Conservation (phyloP, 2,797 vertebrate genomes). For the Mionectes olivaceus region DNA sequence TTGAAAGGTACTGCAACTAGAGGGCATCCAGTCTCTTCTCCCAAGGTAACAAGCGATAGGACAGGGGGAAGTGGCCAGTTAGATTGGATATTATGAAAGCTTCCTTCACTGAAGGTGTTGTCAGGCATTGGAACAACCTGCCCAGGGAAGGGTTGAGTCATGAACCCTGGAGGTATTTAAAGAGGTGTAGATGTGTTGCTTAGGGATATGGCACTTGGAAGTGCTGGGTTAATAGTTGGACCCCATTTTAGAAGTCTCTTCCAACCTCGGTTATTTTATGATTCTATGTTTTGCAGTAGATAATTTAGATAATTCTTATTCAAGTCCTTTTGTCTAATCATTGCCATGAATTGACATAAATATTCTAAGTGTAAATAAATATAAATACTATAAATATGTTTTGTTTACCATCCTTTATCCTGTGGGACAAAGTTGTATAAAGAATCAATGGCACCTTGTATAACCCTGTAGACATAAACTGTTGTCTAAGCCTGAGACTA, state of each 20-base stretch:
- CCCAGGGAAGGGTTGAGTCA: neutral
- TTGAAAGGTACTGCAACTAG: neutral
- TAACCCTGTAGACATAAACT: neutral
- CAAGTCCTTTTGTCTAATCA: neutral
- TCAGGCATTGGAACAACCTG: neutral
- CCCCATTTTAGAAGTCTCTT: neutral
- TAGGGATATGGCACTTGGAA: neutral
- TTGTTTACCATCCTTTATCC: neutral
- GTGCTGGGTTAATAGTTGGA: neutral
- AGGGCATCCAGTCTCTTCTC: neutral
- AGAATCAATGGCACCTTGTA: neutral
- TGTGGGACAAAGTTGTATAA: neutral
- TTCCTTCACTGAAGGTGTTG: neutral
- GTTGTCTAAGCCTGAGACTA: neutral
- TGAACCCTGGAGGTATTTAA: neutral
- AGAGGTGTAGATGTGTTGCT: neutral
- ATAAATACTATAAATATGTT: neutral
- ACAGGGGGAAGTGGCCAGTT: neutral
- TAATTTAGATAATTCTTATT: neutral
- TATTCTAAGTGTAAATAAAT: neutral
- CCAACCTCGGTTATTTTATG: neutral
- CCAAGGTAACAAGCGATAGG: neutral
- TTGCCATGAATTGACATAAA: neutral
- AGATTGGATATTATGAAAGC: neutral
- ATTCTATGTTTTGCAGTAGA: neutral